phyloP scores from a whole-genome alignment of 2,113 vertebrate genomes.

The Mirza zaza region DNA sequence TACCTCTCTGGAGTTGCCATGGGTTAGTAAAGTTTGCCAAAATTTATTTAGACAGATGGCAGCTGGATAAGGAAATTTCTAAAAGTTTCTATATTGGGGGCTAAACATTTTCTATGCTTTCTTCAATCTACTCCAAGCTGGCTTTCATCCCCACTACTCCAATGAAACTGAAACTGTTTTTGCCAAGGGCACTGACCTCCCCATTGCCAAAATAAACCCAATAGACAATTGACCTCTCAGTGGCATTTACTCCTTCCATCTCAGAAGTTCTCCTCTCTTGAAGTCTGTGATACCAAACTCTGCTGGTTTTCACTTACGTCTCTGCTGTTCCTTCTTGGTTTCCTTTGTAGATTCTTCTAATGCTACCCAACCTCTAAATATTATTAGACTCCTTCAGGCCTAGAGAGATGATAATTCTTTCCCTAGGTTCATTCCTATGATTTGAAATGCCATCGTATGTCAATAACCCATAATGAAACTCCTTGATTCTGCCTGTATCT shows the following conservation, averaged over 20 bases:
- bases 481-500: neutral
- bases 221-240: neutral
- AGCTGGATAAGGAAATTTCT: neutral
- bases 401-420: neutral
- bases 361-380: neutral
- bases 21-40: neutral
- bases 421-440: neutral
- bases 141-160: neutral
- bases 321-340: neutral
- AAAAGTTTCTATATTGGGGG: neutral
- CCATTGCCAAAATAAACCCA: neutral
- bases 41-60: neutral
- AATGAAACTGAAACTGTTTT: neutral
- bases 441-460: neutral
- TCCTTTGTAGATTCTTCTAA: neutral
- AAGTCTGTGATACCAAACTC: neutral
- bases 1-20: neutral
- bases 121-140: neutral
- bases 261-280: neutral
- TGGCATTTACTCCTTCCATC: neutral
- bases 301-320: neutral
- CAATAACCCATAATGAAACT: neutral
- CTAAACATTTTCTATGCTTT: constrained; percentile 9
- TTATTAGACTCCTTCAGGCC: neutral
- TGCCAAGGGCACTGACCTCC: neutral